Evolutionary conservation across 2,888 invertebrate species (phyloP).

Genomic region (Nomada ferruginata): DNA sequence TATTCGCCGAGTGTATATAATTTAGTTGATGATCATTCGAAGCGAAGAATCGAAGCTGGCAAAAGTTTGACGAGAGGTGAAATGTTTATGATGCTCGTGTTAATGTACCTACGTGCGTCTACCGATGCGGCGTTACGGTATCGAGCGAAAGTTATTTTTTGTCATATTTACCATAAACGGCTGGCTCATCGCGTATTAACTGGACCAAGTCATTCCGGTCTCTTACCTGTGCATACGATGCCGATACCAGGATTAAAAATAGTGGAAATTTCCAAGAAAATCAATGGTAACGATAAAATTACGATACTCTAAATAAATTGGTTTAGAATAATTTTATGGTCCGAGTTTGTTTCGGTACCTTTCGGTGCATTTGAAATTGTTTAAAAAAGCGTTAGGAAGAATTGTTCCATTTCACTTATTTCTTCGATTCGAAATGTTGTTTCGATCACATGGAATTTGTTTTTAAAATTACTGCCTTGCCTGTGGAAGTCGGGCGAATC

Average conservation of each 20-base stretch:
- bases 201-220: constrained; percentile 62
- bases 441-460: background rate
- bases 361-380: background rate
- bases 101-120: constrained; percentile 25
- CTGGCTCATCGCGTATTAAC: constrained; percentile 55
- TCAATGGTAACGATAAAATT: constrained; percentile 41
- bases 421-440: background rate
- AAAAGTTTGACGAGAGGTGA: background rate
- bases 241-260: constrained; percentile 46
- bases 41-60: background rate
- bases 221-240: constrained; percentile 46
- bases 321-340: constrained; percentile 11
- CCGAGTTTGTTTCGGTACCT: too few relatives aligned
- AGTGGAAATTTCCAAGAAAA: constrained; percentile 53
- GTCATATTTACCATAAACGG: constrained; percentile 50
- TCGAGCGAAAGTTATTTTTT: constrained; percentile 61
- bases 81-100: constrained; percentile 18
- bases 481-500: too few relatives aligned
- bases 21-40: background rate
- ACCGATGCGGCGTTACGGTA: constrained; percentile 28
- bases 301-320: constrained; percentile 30
- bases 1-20: too few relatives aligned
- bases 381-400: background rate
- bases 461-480: too few relatives aligned
- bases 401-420: background rate